phyloP scores from a whole-genome alignment of 2,113 vertebrate species.

The Circaetus cinerascens region DNA sequence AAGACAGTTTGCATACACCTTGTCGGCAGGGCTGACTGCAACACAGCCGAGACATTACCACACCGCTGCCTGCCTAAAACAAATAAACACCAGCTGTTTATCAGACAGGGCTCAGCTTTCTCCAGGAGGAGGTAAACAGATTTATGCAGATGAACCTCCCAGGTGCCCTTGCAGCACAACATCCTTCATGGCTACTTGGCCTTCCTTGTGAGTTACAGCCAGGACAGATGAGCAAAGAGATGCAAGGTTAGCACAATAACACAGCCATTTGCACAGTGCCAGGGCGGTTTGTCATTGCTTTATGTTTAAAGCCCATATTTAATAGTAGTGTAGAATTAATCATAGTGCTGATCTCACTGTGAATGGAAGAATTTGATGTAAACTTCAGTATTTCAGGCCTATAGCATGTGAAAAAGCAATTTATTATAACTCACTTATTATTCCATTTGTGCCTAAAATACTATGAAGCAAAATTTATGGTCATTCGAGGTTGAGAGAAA shows the following conservation, averaged over 20 bases:
- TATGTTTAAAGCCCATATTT: background rate
- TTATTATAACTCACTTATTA: constrained; percentile 6
- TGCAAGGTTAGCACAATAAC: constrained; percentile 5
- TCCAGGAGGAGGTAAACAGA: constrained; percentile 50
- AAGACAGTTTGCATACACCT: constrained; percentile 34
- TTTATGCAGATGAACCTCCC: constrained; percentile 67
- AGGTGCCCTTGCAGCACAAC: constrained; percentile 53
- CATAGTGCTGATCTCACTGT: background rate
- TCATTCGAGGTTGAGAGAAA: background rate
- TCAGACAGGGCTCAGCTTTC: constrained; percentile 32
- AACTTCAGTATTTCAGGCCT: background rate
- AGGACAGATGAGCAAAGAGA: background rate
- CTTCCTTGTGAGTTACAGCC: constrained; percentile 1
- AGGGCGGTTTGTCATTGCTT: background rate
- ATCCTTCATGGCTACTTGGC: constrained; percentile 17
- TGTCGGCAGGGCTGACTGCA: constrained; percentile 44
- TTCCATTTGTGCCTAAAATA: background rate
- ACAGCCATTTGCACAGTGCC: background rate
- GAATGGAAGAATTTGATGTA: background rate
- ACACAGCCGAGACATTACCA: constrained; percentile 25
- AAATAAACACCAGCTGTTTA: constrained; percentile 68
- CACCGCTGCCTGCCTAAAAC: constrained; percentile 50
- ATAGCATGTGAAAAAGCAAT: background rate
- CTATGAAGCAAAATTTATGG: background rate
- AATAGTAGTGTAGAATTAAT: background rate